These are phyloP conservation scores for Pogonognathellus flavescens DNA, from an alignment of 1,140 invertebrate genomes.

Conservation along the genomic window DNA sequence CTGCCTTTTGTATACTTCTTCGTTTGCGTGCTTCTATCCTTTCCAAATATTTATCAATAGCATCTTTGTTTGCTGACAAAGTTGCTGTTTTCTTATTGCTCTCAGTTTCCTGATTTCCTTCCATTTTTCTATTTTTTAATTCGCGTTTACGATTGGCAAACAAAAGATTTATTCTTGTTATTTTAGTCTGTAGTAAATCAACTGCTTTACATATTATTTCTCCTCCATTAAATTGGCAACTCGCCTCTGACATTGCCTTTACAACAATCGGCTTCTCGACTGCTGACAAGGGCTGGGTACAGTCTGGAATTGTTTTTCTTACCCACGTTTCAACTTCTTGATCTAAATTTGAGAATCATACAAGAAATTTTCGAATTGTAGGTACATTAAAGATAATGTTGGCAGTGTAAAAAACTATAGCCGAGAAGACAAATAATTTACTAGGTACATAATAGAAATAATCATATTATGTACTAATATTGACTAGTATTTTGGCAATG, in stretches of 20 bases:
- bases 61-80: background rate
- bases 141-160: background rate
- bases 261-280: background rate
- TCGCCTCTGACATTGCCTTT: constrained; percentile 27
- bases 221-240: background rate
- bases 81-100: background rate
- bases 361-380: too few relatives aligned
- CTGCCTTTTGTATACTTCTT: constrained; percentile 1
- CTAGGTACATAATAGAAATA: too few relatives aligned
- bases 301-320: background rate
- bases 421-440: too few relatives aligned
- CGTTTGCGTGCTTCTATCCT: background rate
- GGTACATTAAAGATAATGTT: too few relatives aligned
- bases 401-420: too few relatives aligned
- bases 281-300: background rate
- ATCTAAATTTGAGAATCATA: background rate
- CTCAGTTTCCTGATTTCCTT: background rate
- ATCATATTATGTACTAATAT: too few relatives aligned
- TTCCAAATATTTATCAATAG: constrained; percentile 35
- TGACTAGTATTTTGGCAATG: too few relatives aligned
- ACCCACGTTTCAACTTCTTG: background rate
- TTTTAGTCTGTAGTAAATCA: constrained; percentile 2
- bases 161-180: constrained; percentile 28
- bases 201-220: constrained; percentile 4
- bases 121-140: background rate